These are phyloP conservation scores for Podarcis muralis DNA, from an alignment of 2,113 vertebrate genomes.

Conservation along the genomic window DNA sequence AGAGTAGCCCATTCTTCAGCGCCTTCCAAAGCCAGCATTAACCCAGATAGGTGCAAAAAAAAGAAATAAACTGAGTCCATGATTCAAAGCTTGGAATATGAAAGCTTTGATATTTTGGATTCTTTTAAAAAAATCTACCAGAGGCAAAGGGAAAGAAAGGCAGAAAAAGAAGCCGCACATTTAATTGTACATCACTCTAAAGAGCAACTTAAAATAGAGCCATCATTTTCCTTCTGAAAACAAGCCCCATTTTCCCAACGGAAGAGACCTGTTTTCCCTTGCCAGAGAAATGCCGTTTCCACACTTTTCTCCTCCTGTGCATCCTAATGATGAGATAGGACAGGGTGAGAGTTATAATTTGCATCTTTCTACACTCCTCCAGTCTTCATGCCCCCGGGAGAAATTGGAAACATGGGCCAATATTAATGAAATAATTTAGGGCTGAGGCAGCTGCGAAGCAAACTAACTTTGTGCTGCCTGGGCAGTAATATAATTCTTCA, in stretches of 20 bases:
- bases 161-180: background rate
- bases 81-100: slow-evolving; percentile 18
- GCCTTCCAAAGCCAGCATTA: background rate
- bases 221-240: slow-evolving; percentile 29
- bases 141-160: background rate
- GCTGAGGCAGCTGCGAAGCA: slow-evolving; percentile 66
- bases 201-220: slow-evolving; percentile 27
- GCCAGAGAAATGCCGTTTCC: slow-evolving; percentile 49
- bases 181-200: slow-evolving; percentile 28
- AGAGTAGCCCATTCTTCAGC: background rate
- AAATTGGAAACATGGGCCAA: slow-evolving; percentile 73
- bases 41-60: background rate
- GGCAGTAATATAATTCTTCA: slow-evolving; percentile 69
- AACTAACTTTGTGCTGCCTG: slow-evolving; percentile 69
- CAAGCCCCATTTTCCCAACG: slow-evolving; percentile 38
- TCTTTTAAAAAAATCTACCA: slow-evolving; percentile 1
- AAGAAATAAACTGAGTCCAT: background rate
- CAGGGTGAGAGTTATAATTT: slow-evolving; percentile 45
- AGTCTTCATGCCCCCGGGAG: slow-evolving; percentile 66
- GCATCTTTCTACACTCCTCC: slow-evolving; percentile 68
- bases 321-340: slow-evolving; percentile 54
- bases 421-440: slow-evolving; percentile 87
- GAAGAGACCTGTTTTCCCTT: slow-evolving; percentile 50
- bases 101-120: slow-evolving; percentile 14
- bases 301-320: slow-evolving; percentile 42